Evolutionary conservation across 2,113 vertebrate genomes (phyloP).

Genomic region (Percopsis transmontana): DNA sequence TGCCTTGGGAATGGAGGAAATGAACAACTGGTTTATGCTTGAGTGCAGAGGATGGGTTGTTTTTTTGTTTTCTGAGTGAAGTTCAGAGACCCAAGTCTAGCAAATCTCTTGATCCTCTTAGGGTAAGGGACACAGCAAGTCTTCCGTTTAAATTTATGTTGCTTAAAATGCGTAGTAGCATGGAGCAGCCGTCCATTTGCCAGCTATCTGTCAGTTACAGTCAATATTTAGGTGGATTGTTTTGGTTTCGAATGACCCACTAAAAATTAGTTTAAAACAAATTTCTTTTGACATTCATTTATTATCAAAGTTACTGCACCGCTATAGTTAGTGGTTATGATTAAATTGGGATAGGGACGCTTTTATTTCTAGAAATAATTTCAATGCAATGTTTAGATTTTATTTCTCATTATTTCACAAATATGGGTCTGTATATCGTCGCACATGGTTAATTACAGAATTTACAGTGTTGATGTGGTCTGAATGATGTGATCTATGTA

Average conservation of each 20-base stretch:
- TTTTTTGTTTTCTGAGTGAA: conserved; percentile 26
- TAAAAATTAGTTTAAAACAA: conserved; percentile 20
- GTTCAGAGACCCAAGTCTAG: conserved; percentile 31
- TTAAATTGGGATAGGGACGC: neutral
- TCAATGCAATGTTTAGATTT: conserved; percentile 19
- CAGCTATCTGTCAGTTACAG: conserved; percentile 62
- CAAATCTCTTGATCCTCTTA: conserved; percentile 14
- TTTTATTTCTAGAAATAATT: conserved; percentile 8
- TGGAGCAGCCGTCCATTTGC: conserved; percentile 51
- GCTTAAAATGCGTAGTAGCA: conserved; percentile 26
- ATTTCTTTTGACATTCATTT: conserved; percentile 10
- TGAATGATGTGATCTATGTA: conserved; percentile 24
- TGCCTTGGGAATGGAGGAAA: conserved; percentile 13
- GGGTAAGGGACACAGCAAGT: conserved; percentile 34
- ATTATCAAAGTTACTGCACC: conserved; percentile 23
- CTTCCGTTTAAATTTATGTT: conserved; percentile 61
- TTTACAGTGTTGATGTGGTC: conserved; percentile 9
- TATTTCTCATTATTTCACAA: conserved; percentile 12
- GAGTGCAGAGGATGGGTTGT: no score
- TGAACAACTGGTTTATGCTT: no score
- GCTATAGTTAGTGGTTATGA: neutral
- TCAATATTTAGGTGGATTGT: conserved; percentile 19
- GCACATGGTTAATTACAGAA: conserved; percentile 2
- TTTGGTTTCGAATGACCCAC: conserved; percentile 16
- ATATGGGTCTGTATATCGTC: conserved; percentile 7